Base-by-base conservation (phyloP, 1,140 invertebrate genomes). In the Drosophila saltans region DNA sequence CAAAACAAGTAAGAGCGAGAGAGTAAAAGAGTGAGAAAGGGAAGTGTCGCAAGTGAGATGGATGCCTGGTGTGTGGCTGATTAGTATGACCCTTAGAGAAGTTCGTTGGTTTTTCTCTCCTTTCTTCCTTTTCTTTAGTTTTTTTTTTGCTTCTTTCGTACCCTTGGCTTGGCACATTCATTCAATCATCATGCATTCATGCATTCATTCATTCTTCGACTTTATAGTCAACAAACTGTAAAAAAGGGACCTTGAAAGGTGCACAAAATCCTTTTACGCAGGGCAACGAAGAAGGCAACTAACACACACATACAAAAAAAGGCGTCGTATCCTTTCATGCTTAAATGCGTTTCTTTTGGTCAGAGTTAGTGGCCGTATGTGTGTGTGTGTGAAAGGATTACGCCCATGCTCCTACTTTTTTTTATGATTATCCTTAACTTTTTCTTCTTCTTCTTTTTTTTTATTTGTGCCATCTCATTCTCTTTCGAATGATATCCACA, bases 201-300 rank as follows among this genome's bases (percentile, higher is more conserved):
- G 68, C 77, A 75, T 83, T 82, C 77, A 74, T 61, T 68, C 66
- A 69, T 74, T 79, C 39, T 62, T 40, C 58, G 63, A 73, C 69
- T 76, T 72, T 78, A 68, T 75, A 85, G 68, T 67, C 67, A 75
- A 75, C 70, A 82, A 84, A 81, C 65, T 78, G 81, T 76, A 72
- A 79, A 88, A 75, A 80, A 78, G 66, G 76, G 74, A 77, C 81
- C 75, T 78, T 89, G 84, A 89, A 89, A 89, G 84, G 84, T 89
- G 84, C 72, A 80, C 81, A 69, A 88, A 88, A 88, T 88, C 80
- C 83, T 83, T 88, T 89, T 75, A 80, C 80, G 69, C 57, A 73
- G 77, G 64, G 61, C n/a, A 41, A 62, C 64, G 71, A 43, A 72
- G 71, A 70, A 75, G 75, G 75, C 76, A 67, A 78, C 72, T 75